Percentiles rank a stretch among this genome's conserved stretches.
Conservation (phyloP, 2,797 vertebrate genomes). For the Gila robusta region DNA sequence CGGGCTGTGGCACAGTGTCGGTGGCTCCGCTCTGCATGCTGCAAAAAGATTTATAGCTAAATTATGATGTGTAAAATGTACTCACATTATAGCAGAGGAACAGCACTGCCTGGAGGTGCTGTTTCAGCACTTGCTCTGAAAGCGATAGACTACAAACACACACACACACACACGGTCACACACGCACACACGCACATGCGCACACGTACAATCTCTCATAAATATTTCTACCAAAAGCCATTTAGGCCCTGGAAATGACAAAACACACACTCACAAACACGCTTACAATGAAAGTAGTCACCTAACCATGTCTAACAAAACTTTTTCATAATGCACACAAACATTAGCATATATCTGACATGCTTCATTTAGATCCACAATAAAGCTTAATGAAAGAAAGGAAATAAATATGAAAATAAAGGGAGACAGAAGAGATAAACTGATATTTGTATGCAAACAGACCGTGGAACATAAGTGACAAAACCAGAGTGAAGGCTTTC, state of each 20-base stretch:
- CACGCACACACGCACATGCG: background rate
- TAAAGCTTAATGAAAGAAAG: constrained; percentile 40
- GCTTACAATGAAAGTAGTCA: constrained; percentile 11
- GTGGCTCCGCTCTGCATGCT: background rate
- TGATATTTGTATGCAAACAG: constrained; percentile 45
- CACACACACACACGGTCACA: constrained; percentile 1
- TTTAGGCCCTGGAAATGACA: constrained; percentile 14
- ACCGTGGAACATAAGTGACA: constrained; percentile 18
- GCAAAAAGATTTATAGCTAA: constrained; percentile 61
- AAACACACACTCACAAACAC: constrained; percentile 25
- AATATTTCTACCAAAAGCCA: constrained; percentile 37
- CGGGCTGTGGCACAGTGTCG: constrained; percentile 3
- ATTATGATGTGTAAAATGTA: constrained; percentile 66
- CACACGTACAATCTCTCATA: constrained; percentile 13
- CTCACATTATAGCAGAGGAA: constrained; percentile 58
- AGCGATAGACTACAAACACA: constrained; percentile 38
- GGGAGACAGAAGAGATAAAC: constrained; percentile 19
- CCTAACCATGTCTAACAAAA: constrained; percentile 40
- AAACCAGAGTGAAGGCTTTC: constrained; percentile 27
- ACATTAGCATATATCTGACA: constrained; percentile 40
- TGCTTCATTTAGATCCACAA: constrained; percentile 40
- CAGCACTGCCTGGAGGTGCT: constrained; percentile 53
- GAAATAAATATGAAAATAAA: constrained; percentile 36
- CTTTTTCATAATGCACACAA: constrained; percentile 27
- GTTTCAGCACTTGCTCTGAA: constrained; percentile 57